These are phyloP conservation scores for Onthophagus sagittarius DNA, from an alignment of 2,888 invertebrate species.

Conservation along the genomic window DNA sequence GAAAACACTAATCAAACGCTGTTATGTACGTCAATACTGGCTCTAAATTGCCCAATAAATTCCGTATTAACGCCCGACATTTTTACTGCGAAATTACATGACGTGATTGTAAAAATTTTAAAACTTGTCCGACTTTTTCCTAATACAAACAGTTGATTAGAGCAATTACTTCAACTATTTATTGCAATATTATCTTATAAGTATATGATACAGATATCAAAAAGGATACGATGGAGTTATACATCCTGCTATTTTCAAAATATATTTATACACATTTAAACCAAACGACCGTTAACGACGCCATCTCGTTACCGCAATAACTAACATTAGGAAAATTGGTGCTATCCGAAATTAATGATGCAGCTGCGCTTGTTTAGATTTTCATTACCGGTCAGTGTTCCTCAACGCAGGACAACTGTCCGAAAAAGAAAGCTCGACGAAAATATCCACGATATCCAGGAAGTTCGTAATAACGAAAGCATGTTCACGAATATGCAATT, in stretches of 20 bases:
- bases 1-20: background rate
- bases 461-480: slow-evolving; percentile 23
- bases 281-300: background rate
- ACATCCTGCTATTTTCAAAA: background rate
- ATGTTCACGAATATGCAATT: slow-evolving; percentile 15
- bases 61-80: background rate
- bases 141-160: too few species aligned
- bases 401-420: background rate
- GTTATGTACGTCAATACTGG: background rate
- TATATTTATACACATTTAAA: background rate
- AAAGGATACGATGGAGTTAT: background rate
- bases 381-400: slow-evolving; percentile 15
- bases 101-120: background rate
- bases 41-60: background rate
- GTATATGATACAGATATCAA: background rate
- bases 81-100: background rate
- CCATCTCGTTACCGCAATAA: slow-evolving; percentile 21
- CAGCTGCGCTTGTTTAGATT: slow-evolving; percentile 22
- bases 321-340: slow-evolving; percentile 21
- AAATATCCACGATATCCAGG: slow-evolving; percentile 11
- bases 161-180: too few species aligned
- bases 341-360: slow-evolving; percentile 22
- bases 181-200: background rate
- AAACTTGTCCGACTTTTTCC: background rate
- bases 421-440: background rate